Percentiles rank a stretch among this genome's conserved stretches.
These are phyloP conservation scores for Plotosus lineatus DNA, from an alignment of 2,113 vertebrate species.

Conservation along the genomic window DNA sequence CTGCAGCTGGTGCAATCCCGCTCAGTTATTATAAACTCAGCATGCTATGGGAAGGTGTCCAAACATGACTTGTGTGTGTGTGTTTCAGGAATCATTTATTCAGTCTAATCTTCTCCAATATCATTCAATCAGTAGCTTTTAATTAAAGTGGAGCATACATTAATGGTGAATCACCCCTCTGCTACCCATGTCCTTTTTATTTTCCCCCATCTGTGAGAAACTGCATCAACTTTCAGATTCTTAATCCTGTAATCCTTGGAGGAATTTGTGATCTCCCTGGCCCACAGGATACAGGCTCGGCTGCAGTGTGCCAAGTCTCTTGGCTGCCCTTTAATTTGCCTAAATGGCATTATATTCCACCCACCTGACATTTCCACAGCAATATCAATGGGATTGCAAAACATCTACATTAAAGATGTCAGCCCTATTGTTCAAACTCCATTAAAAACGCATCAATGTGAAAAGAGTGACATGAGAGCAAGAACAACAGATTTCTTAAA, in stretches of 20 bases:
- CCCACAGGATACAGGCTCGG: conserved; percentile 66
- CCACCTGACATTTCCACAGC: conserved; percentile 39
- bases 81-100: conserved; percentile 56
- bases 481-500: conserved; percentile 43
- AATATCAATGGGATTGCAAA: conserved; percentile 46
- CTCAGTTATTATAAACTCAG: conserved; percentile 48
- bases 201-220: conserved; percentile 77
- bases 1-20: conserved; percentile 49
- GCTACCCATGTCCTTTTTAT: conserved; percentile 66
- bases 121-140: conserved; percentile 85
- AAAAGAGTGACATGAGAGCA: conserved; percentile 32
- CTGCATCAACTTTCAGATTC: conserved; percentile 82
- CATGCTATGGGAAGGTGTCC: conserved; percentile 43
- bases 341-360: conserved; percentile 54
- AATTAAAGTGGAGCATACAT: conserved; percentile 79
- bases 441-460: conserved; percentile 36
- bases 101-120: conserved; percentile 84
- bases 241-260: conserved; percentile 87
- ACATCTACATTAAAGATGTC: conserved; percentile 43
- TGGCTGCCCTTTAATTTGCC: conserved; percentile 58
- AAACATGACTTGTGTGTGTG: conserved; percentile 31
- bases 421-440: conserved; percentile 44
- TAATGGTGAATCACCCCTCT: conserved; percentile 65
- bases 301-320: conserved; percentile 64
- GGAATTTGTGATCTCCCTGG: conserved; percentile 80